Base-by-base conservation (phyloP, 2,888 invertebrate species). In the Melanostoma scalare region DNA sequence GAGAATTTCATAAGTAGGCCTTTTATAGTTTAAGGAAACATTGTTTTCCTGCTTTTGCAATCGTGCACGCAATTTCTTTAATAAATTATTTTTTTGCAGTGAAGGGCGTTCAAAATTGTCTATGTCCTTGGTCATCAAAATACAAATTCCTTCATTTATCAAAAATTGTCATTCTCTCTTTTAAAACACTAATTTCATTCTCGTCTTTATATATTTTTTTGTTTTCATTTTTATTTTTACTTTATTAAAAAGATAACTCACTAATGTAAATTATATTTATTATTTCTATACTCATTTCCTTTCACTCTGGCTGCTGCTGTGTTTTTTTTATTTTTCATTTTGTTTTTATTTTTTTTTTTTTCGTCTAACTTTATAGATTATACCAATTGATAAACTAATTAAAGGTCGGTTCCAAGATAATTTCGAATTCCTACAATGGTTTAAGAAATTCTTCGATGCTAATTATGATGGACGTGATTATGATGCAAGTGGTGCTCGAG, bases 381-480 rank as follows among this genome's bases (percentile, higher is more conserved):
- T 91, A 88, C 91, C 91, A 85, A 91, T 91, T 89, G 91, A 92
- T 88, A 91, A 90, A 89, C 94, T 99, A 94, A 97, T 98, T 92
- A 99, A 98, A 93, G 98, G 97, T 92, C 95, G 98, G 89, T 99
- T 99, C 93, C 99, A 99, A 94, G 99, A 99, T 94, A 99, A 99
- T 94, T 99, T 99, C 94, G 99, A 99, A 92, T 99, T 99, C 93
- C 95, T 99, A 89, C 99, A 99, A 93, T 99, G 99, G 99, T 99
- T 99, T 94, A 99, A 99, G 94, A 98, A 98, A 92, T 99, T 99
- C 93, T 99, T 98, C 93, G 99, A 99, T 93, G 98, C 98, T 89
- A 99, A 99, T 94, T 98, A 98, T 93, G 96, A 96, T 92, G 98
- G 98, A 90, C 93, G 94, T 89, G 97, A 97, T 86, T 99, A 99